Conservation (phyloP, 2,797 vertebrate genomes). For the Premnoplex brunnescens region DNA sequence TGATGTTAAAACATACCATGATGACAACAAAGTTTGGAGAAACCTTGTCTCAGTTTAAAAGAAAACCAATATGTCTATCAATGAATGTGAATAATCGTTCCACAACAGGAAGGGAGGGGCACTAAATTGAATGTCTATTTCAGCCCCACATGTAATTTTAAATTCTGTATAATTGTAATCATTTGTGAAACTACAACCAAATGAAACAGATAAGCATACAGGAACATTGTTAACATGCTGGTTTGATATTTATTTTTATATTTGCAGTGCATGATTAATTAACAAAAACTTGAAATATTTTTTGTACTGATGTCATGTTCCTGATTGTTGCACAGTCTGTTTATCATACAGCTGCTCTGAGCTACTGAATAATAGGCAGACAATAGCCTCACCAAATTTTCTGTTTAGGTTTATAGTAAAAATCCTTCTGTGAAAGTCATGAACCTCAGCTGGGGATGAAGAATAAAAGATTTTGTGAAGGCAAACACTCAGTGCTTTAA, state of each 20-base stretch:
- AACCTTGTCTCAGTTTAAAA: too few relatives aligned
- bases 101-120: too few relatives aligned
- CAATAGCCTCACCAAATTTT: neutral
- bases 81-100: too few relatives aligned
- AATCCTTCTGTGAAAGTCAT: neutral
- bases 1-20: accelerated
- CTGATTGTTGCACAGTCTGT: neutral
- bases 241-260: neutral
- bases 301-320: neutral
- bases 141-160: neutral
- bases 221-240: neutral
- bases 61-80: too few relatives aligned
- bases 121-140: neutral
- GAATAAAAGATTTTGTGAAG: neutral
- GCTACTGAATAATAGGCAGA: neutral
- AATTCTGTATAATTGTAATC: constrained; percentile 34
- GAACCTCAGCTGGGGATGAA: neutral
- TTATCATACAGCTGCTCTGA: neutral
- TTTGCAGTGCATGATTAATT: neutral
- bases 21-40: neutral
- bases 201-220: neutral
- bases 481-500: neutral
- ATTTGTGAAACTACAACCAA: neutral
- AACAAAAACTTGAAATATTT: neutral
- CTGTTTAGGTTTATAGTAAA: neutral